A percentile compares a stretch with the other conserved stretches of the same genome.
Conservation (phyloP, 1,140 invertebrate genomes). For the Nasonia vitripennis region DNA sequence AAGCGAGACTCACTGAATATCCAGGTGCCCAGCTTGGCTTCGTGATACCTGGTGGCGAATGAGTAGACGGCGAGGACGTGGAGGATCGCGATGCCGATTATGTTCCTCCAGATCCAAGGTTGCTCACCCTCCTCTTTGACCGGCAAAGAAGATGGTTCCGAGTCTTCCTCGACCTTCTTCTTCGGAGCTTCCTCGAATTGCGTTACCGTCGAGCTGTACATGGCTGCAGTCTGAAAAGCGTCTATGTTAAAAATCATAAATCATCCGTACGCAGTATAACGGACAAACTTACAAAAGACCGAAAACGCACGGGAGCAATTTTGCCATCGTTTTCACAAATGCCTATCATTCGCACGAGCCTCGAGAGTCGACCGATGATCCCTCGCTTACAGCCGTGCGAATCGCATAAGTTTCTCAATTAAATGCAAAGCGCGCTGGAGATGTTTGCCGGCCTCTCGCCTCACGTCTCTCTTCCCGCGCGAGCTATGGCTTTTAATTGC, state of each 20-base stretch:
- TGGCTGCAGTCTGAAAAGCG: constrained; percentile 31
- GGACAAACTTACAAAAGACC: no score
- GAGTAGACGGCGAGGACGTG: constrained; percentile 64
- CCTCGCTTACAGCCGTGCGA: neutral
- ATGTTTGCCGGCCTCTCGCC: constrained; percentile 6
- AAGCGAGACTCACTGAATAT: constrained; percentile 63
- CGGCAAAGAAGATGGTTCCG: constrained; percentile 52
- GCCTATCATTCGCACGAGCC: neutral
- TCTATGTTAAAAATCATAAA: no score
- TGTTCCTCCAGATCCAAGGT: constrained; percentile 68
- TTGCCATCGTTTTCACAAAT: neutral
- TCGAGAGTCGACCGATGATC: neutral
- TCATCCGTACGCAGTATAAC: no score
- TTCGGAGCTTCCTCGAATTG: constrained; percentile 60
- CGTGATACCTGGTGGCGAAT: constrained; percentile 54
- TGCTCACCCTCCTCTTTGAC: constrained; percentile 55
- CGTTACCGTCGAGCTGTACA: constrained; percentile 66
- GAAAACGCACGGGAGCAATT: no score
- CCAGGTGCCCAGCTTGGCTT: constrained; percentile 67
- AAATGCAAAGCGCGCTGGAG: constrained; percentile 41
- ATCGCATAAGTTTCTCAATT: constrained; percentile 42
- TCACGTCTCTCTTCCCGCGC: neutral
- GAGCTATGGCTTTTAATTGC: constrained; percentile 47
- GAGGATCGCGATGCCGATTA: constrained; percentile 63
- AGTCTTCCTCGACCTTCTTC: constrained; percentile 35